These are phyloP conservation scores for Neria commutata DNA, from an alignment of 2,888 invertebrate species.

Conservation along the genomic window DNA sequence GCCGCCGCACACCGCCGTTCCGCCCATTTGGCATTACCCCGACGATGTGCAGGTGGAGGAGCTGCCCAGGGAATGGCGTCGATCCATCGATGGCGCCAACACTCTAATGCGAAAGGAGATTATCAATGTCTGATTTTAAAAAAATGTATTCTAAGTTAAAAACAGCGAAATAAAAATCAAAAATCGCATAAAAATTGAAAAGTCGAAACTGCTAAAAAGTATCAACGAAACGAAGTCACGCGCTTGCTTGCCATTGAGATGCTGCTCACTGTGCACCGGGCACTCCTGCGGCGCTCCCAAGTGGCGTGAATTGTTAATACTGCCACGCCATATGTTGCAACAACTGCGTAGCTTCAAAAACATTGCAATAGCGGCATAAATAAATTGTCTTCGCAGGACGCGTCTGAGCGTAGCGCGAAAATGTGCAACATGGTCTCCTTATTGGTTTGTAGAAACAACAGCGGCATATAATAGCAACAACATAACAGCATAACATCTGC, in stretches of 20 bases:
- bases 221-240: no score
- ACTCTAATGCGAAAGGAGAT: neutral
- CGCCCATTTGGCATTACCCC: neutral
- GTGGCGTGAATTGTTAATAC: no score
- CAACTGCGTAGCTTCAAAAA: neutral
- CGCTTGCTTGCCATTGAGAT: no score
- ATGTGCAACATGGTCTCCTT: neutral
- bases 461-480: no score
- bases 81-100: neutral
- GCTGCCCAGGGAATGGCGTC: neutral
- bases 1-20: no score
- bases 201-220: no score
- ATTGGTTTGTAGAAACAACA: neutral
- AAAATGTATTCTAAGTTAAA: neutral
- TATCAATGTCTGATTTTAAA: neutral
- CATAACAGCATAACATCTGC: neutral
- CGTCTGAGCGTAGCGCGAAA: neutral
- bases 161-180: no score
- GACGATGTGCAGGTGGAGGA: neutral
- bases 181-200: no score
- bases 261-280: no score
- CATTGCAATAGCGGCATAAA: conserved; percentile 1
- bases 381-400: neutral
- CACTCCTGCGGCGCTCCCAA: no score
- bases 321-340: neutral